Conservation (phyloP, 2,113 vertebrate genomes). For the cat (Felis catus) region DNA sequence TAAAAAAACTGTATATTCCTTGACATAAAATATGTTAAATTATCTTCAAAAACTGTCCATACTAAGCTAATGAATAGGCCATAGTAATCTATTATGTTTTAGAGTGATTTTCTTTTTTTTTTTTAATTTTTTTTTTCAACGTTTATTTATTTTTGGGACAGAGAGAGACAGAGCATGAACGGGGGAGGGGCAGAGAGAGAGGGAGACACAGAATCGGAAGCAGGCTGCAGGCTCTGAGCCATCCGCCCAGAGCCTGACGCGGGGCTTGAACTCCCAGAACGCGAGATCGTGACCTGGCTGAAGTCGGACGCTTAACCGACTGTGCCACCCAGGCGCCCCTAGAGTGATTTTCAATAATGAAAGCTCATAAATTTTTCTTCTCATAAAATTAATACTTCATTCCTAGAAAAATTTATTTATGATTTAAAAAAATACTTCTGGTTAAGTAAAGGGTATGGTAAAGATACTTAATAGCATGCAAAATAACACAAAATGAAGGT, state of each 20-base stretch:
- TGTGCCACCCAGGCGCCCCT: no score
- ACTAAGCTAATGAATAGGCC: constrained; percentile 20
- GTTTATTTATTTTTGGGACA: no score
- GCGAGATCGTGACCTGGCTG: no score
- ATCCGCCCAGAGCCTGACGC: no score
- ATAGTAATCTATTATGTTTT: constrained; percentile 31
- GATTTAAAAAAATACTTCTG: not conserved
- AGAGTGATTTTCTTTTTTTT: not conserved
- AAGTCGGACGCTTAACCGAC: no score
- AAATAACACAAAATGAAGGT: constrained; percentile 32
- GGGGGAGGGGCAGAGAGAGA: no score
- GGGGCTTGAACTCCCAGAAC: no score
- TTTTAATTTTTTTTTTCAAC: no score
- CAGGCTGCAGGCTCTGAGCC: no score
- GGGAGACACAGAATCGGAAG: no score
- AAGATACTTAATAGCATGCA: not conserved
- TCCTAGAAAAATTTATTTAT: constrained; percentile 10
- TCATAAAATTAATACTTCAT: constrained; percentile 22
- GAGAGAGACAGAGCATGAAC: no score
- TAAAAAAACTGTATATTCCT: not conserved
- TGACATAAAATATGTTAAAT: constrained; percentile 16
- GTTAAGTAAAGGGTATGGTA: not conserved
- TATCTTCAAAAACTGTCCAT: constrained; percentile 14
- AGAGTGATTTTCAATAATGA: not conserved
- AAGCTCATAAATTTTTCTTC: constrained; percentile 12